These are phyloP conservation scores for Hycleus cichorii DNA, from an alignment of 1,140 invertebrate species.

Conservation along the genomic window DNA sequence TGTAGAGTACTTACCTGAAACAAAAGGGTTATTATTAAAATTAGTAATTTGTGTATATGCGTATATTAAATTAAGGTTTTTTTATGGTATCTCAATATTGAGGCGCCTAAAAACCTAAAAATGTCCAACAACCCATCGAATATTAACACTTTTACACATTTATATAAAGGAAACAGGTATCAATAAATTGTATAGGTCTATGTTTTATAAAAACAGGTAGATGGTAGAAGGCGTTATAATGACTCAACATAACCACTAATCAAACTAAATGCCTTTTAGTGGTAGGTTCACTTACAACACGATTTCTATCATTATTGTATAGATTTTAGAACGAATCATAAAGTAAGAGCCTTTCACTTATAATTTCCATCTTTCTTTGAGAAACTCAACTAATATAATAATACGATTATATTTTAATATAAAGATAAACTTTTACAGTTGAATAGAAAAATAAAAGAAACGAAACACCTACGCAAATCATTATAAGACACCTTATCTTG, in stretches of 20 bases:
- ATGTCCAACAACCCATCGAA: background rate
- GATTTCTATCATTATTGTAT: slow-evolving; percentile 2
- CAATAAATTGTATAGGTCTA: too few species aligned
- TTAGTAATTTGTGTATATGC: too few species aligned
- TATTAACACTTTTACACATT: background rate
- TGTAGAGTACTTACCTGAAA: too few species aligned
- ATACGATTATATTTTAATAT: background rate
- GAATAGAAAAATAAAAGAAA: background rate
- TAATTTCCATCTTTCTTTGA: too few species aligned
- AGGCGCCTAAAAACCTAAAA: too few species aligned
- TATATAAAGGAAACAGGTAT: background rate
- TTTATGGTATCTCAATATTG: too few species aligned
- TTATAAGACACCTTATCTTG: background rate
- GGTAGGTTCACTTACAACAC: slow-evolving; percentile 6
- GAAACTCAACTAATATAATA: background rate
- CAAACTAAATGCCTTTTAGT: slow-evolving; percentile 16
- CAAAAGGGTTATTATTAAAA: too few species aligned
- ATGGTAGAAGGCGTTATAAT: slow-evolving; percentile 11
- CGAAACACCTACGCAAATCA: background rate
- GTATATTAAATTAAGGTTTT: too few species aligned
- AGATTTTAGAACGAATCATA: background rate
- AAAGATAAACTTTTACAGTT: background rate
- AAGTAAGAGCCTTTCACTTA: background rate
- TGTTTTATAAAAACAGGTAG: background rate
- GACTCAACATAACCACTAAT: slow-evolving; percentile 13